phyloP scores from a whole-genome alignment of 2,797 vertebrate genomes.

The Tinamus major region DNA sequence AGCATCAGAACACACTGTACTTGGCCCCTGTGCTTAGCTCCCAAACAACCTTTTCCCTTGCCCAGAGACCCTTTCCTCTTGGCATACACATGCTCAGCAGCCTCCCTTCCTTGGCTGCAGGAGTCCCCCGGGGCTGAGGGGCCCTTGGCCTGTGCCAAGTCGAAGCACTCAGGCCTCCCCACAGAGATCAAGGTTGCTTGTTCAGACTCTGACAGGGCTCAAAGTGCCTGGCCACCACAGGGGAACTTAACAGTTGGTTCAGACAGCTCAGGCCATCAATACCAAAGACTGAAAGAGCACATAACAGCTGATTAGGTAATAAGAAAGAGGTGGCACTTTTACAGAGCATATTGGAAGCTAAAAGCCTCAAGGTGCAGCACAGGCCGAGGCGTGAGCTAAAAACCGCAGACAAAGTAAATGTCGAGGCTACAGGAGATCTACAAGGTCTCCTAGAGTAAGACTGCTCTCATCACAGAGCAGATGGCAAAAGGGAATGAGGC shows the following conservation, averaged over 20 bases:
- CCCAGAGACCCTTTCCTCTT: background rate
- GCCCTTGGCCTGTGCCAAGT: too few relatives aligned
- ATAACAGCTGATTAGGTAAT: background rate
- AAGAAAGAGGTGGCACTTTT: background rate
- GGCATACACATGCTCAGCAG: fast-evolving
- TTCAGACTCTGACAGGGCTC: background rate
- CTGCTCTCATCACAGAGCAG: background rate
- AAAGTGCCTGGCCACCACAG: fast-evolving
- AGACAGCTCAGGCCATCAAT: background rate
- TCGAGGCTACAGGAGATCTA: too few relatives aligned
- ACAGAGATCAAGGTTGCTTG: too few relatives aligned
- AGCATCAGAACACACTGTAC: background rate
- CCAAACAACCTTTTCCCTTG: background rate
- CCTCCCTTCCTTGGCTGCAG: background rate
- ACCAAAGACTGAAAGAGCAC: background rate
- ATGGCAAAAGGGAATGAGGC: background rate
- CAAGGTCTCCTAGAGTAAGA: too few relatives aligned
- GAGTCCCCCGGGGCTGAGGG: fast-evolving
- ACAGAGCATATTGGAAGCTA: background rate
- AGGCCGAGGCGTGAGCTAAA: too few relatives aligned
- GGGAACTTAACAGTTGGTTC: background rate
- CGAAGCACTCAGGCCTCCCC: background rate
- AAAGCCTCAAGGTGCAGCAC: too few relatives aligned
- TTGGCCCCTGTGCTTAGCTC: background rate
- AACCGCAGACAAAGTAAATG: too few relatives aligned